phyloP scores from a whole-genome alignment of 2,888 invertebrate genomes.

The Drosophila mercatorum region DNA sequence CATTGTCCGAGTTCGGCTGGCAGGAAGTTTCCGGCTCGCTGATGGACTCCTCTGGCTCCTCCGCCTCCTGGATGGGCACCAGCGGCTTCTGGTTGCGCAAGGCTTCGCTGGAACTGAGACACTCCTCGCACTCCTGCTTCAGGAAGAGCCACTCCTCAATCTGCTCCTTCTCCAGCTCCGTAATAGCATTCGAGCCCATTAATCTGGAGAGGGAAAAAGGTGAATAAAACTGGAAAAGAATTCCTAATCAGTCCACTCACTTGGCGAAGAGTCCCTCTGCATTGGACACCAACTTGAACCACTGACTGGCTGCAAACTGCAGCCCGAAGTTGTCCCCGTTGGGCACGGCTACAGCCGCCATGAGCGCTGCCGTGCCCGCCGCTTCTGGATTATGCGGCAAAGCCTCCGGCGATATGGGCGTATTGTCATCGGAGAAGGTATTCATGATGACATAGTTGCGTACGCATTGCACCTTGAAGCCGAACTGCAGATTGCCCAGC shows the following conservation, averaged over 20 bases:
- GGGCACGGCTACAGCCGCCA: conserved; percentile 36
- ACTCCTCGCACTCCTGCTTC: conserved; percentile 95
- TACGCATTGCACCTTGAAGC: conserved; percentile 88
- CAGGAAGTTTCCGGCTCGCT: conserved; percentile 87
- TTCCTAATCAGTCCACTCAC: conserved; percentile 81
- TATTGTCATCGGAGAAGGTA: conserved; percentile 88
- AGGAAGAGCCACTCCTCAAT: conserved; percentile 93
- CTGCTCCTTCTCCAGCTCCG: conserved; percentile 90
- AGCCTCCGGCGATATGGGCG: conserved; percentile 85
- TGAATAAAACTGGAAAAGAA: not conserved
- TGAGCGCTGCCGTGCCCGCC: conserved; percentile 49
- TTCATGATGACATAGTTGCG: conserved; percentile 90
- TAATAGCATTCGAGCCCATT: conserved; percentile 89
- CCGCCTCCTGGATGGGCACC: conserved; percentile 86
- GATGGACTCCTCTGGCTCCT: conserved; percentile 87
- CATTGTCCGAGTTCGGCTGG: conserved; percentile 84
- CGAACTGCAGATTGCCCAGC: conserved; percentile 88
- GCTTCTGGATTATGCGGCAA: conserved; percentile 31
- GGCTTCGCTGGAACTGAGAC: conserved; percentile 85
- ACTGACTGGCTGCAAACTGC: conserved; percentile 93
- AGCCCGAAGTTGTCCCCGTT: conserved; percentile 87
- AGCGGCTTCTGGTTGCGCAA: conserved; percentile 80
- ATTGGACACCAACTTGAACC: conserved; percentile 92
- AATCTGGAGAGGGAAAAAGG: conserved; percentile 80
- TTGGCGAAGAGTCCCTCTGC: conserved; percentile 91